Percentiles rank a stretch among this genome's conserved stretches.
Conservation (phyloP, 2,797 vertebrate species). For the Chrysocyon brachyurus region DNA sequence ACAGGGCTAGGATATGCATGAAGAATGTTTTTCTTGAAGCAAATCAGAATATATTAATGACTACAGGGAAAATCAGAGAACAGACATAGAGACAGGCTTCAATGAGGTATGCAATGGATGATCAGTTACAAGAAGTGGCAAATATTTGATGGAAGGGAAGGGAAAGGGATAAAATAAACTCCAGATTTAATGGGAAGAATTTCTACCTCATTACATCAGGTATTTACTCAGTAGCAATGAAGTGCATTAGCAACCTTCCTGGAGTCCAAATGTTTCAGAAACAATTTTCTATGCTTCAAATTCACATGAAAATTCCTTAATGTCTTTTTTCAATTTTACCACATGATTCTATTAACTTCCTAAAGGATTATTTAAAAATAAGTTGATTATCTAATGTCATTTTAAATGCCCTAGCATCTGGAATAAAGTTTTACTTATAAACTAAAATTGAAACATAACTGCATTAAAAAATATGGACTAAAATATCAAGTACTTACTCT, state of each 20-base stretch:
- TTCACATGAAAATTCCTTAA: constrained; percentile 1
- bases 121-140: not conserved
- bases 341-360: not conserved
- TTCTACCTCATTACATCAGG: not conserved
- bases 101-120: not conserved
- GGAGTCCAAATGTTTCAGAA: not conserved
- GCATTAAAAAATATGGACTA: not conserved
- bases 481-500: not conserved
- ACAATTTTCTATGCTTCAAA: not conserved
- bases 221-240: not conserved
- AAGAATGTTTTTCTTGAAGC: not conserved
- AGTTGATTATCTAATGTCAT: not conserved
- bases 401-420: not conserved
- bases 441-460: not conserved
- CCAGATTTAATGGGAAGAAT: not conserved
- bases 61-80: not conserved
- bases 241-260: not conserved
- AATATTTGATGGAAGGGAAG: not conserved
- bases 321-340: not conserved
- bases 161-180: not conserved
- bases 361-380: constrained; percentile 30
- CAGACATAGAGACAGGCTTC: not conserved
- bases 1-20: not conserved
- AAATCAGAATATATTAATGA: not conserved
- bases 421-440: constrained; percentile 27